Evolutionary conservation across 1,140 invertebrate species (phyloP).

Genomic region (Heterodera carotae): DNA sequence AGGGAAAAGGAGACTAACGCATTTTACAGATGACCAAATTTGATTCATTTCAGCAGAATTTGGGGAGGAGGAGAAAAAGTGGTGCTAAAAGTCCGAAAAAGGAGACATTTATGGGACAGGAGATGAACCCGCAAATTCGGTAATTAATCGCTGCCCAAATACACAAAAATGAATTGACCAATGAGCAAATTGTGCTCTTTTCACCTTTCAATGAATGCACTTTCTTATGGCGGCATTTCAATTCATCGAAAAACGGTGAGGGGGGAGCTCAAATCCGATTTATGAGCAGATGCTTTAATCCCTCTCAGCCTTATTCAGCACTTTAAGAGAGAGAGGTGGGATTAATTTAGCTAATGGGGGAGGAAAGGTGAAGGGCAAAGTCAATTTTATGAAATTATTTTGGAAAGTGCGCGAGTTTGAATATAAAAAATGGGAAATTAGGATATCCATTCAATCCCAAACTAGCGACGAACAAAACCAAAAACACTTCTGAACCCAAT

Average conservation of each 20-base stretch:
- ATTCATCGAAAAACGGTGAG: neutral
- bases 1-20: neutral
- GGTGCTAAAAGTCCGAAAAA: neutral
- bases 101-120: neutral
- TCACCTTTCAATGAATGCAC: neutral
- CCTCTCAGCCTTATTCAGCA: neutral
- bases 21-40: neutral
- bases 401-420: no score
- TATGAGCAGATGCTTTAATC: neutral
- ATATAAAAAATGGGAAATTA: no score
- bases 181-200: neutral
- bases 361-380: neutral
- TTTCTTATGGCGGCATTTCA: neutral
- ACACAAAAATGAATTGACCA: neutral
- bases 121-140: neutral
- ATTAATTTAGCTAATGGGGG: neutral
- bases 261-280: neutral
- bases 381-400: no score
- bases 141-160: neutral
- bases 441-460: no score
- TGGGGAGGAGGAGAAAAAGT: no score
- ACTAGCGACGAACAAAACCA: no score
- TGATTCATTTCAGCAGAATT: neutral
- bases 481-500: no score
- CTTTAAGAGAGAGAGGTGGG: neutral